phyloP scores from a whole-genome alignment of 2,888 invertebrate genomes.

The Drosophila vallismaia region DNA sequence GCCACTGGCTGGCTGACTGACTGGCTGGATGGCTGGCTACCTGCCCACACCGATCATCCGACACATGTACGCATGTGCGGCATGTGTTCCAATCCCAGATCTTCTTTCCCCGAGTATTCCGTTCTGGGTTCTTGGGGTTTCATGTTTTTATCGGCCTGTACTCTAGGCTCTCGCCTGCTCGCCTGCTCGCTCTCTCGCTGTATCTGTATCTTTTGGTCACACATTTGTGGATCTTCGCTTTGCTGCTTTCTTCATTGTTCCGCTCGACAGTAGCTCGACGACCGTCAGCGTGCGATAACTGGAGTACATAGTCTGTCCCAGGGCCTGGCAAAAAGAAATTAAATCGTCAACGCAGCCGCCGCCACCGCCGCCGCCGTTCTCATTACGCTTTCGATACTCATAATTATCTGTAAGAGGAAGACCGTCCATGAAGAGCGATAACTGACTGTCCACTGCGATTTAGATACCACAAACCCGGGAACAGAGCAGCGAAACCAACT shows the following conservation, averaged over 20 bases:
- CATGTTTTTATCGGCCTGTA: slow-evolving; percentile 68
- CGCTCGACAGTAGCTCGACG: slow-evolving; percentile 49
- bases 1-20: slow-evolving; percentile 42
- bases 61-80: slow-evolving; percentile 45
- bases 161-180: slow-evolving; percentile 47
- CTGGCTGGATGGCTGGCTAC: slow-evolving; percentile 14
- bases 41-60: slow-evolving; percentile 23
- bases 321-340: slow-evolving; percentile 38
- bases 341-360: slow-evolving; percentile 35
- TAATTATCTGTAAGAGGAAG: slow-evolving; percentile 46
- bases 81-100: slow-evolving; percentile 31
- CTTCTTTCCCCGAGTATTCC: slow-evolving; percentile 20
- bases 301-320: slow-evolving; percentile 53
- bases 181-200: slow-evolving; percentile 27
- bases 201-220: slow-evolving; percentile 29
- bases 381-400: slow-evolving; percentile 46
- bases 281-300: slow-evolving; percentile 68
- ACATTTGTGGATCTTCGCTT: slow-evolving; percentile 49
- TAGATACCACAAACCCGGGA: slow-evolving; percentile 37
- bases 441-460: slow-evolving; percentile 46
- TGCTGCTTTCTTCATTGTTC: slow-evolving; percentile 50
- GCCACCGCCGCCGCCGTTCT: slow-evolving; percentile 33
- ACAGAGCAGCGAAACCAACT: slow-evolving; percentile 7
- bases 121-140: slow-evolving; percentile 47
- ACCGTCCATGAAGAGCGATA: slow-evolving; percentile 41